A percentile compares a stretch with the other conserved stretches of the same genome.
phyloP scores from a whole-genome alignment of 1,140 invertebrate species.

The Campoletis sonorensis region DNA sequence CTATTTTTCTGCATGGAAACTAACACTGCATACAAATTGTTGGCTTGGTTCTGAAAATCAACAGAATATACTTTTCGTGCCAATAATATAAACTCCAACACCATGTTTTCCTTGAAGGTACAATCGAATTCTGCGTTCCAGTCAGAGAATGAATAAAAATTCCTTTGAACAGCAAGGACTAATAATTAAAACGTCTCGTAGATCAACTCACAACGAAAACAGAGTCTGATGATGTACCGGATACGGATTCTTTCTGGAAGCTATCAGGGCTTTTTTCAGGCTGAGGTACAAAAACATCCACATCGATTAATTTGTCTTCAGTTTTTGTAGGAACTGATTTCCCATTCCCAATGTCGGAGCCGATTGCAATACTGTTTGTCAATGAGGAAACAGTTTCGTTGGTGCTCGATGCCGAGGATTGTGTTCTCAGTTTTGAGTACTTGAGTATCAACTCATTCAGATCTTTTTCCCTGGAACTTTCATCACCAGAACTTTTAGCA shows the following conservation, averaged over 20 bases:
- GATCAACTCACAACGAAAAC: conserved; percentile 64
- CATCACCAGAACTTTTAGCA: background rate
- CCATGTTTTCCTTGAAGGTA: too few species aligned
- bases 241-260: conserved; percentile 45
- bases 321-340: background rate
- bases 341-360: background rate
- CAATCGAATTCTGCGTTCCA: background rate
- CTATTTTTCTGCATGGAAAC: too few species aligned
- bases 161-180: background rate
- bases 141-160: background rate
- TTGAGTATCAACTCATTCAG: conserved; percentile 50
- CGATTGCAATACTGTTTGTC: background rate
- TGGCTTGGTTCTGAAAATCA: too few species aligned
- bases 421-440: conserved; percentile 59
- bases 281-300: conserved; percentile 54
- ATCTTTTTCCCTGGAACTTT: background rate
- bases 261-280: conserved; percentile 33
- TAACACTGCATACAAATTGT: too few species aligned
- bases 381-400: background rate
- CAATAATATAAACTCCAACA: too few species aligned
- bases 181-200: conserved; percentile 22
- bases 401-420: background rate
- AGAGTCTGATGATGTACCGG: conserved; percentile 59
- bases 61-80: too few species aligned
- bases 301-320: conserved; percentile 61